Evolutionary conservation across 2,113 vertebrate genomes (phyloP), one percentile per base, ranked within the genome.

Genomic region (Furnarius figulus): DNA sequence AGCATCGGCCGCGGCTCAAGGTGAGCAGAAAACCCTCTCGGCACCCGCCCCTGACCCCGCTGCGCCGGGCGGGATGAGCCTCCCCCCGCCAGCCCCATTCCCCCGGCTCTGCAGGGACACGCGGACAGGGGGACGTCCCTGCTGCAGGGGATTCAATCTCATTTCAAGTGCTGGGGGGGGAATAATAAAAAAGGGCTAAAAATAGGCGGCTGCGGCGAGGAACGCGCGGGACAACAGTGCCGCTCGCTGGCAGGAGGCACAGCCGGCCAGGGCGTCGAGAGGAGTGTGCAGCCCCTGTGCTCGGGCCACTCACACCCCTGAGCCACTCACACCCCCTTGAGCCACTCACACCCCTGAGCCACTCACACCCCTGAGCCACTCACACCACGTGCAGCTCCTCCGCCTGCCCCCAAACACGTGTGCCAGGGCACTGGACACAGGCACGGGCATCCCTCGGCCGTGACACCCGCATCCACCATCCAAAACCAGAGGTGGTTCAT

Each of bases 231-330:
- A 17, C 91, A 31, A 92, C 90, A 96, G 85, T 94, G 96, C 92
- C 97, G 9, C 96, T 95, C 42, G 8, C 90, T 89, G 97, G 96
- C 93, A 20, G 52, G n/a, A 33, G 5, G 44, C 86, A 12, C 46
- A 4, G 15, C 44, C 10, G 25, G 77, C 5, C 3, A 5, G 39
- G 92, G n/a, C 55, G 2, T 42, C 15, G 31, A 28, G 90, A 25
- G 7, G 59, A 35, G 44, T 23, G 86, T 33, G 52, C 86, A 8
- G 68, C 19, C 11, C 25, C 25, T 30, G 39, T 30, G 27, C 61
- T 63, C 5, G 6, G 19, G 7, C 27, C 33, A 35, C 89, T 53
- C 56, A 23, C 16, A 8, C 56, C 20, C 78, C 77, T 1, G 52
- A 24, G 68, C 63, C 4, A 0, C 72, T 56, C 28, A 1, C 5